Evolutionary conservation across 1,140 invertebrate species (phyloP).

Genomic region (Ridgeia piscesae): DNA sequence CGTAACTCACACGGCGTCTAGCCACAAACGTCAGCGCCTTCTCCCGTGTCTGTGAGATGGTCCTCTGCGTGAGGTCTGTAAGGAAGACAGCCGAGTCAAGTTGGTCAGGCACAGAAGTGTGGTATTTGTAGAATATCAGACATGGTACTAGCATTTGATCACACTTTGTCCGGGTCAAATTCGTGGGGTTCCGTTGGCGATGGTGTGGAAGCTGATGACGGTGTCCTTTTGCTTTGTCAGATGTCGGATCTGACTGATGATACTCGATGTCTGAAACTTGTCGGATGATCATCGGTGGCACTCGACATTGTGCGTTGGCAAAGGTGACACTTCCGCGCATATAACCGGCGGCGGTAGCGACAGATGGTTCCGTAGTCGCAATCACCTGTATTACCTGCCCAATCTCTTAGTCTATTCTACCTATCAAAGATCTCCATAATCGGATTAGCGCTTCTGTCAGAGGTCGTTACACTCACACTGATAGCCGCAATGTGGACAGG

Average conservation of each 20-base stretch:
- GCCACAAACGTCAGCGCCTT: too few relatives aligned
- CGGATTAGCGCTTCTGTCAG: background rate
- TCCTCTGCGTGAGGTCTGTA: too few relatives aligned
- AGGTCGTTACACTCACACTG: background rate
- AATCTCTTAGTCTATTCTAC: background rate
- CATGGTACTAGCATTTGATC: too few relatives aligned
- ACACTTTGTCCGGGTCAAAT: too few relatives aligned
- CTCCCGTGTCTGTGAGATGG: too few relatives aligned
- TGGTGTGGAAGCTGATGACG: background rate
- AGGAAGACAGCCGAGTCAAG: too few relatives aligned
- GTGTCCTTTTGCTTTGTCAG: too few relatives aligned
- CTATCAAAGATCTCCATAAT: background rate
- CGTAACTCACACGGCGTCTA: too few relatives aligned
- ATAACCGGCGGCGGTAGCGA: background rate
- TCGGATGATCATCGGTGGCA: background rate
- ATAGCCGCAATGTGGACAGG: background rate
- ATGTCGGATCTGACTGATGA: too few relatives aligned
- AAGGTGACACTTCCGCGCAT: background rate
- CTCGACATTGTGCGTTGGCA: background rate
- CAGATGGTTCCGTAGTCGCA: background rate
- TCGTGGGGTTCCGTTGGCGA: too few relatives aligned
- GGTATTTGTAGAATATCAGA: too few relatives aligned
- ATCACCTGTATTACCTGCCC: background rate
- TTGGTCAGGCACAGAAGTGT: too few relatives aligned
- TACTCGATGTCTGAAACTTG: background rate